Evolutionary conservation across 2,888 invertebrate species (phyloP), one percentile per base, ranked within the genome.

Genomic region (Amphimallon solstitiale): DNA sequence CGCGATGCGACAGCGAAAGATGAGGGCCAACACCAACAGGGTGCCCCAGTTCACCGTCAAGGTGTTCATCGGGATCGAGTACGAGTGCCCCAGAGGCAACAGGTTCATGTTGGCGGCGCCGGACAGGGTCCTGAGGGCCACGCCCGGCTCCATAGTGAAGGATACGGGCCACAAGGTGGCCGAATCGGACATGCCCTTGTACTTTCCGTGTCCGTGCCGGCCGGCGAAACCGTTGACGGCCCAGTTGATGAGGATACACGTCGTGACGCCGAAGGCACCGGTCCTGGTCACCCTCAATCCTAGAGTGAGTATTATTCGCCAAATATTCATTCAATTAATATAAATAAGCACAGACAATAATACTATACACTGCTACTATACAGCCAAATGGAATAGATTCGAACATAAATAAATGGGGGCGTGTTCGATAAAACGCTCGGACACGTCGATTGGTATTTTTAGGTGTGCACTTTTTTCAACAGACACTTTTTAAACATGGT

Each of bases 31-130:
- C 23, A 75, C 67, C 73, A 81, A 61, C 73, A 81, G 70, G 77
- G 81, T 76, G 76, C 85, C 74, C 81, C 89, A 89, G 75, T 86
- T 92, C 78, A 89, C 89, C 2, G 92, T 95, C 43, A 95, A 96
- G 85, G 92, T 96, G 74, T 97, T 97, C 81, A 90, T 98, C 64
- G 98, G 98, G 0, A 91, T 94, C 75, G 98, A 99, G 80, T 98
- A 98, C 82, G 98, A 99, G 83, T 99, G 98, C 82, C 92, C 94
- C 0, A 83, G 94, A n/a, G 98, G 98, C n/a, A 98, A 99, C 82
- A 65, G 96, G 63, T 95, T 95, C 80, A 95, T 97, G 90, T 90
- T 94, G 83, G 92, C 93, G 34, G 89, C 91, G 0, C 93, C 95
- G 3, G 94, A 95, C 77, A 91, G 90, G 74, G 89, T 95, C 65